Conservation (phyloP, 2,888 invertebrate species). For the Autographa gamma region DNA sequence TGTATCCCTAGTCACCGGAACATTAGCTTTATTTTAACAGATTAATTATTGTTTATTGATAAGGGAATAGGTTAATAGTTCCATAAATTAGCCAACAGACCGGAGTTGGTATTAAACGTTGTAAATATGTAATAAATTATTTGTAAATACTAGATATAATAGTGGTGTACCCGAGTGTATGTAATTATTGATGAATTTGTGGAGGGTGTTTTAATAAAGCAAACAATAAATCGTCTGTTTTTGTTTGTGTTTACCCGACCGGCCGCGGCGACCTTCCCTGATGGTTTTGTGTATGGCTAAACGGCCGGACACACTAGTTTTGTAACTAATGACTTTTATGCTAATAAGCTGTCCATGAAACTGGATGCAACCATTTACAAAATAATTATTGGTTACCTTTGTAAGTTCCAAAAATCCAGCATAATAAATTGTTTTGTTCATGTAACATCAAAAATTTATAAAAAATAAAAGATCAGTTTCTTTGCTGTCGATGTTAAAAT, state of each 20-base stretch:
- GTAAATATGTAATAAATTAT: slow-evolving; percentile 74
- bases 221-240: slow-evolving; percentile 72
- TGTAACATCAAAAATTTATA: too few relatives aligned
- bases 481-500: slow-evolving; percentile 20
- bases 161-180: slow-evolving; percentile 82
- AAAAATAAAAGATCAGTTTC: neutral
- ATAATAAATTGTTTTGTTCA: too few relatives aligned
- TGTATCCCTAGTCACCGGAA: slow-evolving; percentile 59
- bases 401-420: neutral
- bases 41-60: slow-evolving; percentile 47
- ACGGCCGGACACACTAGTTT: neutral
- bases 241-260: slow-evolving; percentile 53
- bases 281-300: slow-evolving; percentile 2
- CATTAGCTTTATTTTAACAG: slow-evolving; percentile 47
- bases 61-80: slow-evolving; percentile 52
- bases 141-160: slow-evolving; percentile 78
- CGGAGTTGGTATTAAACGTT: slow-evolving; percentile 61
- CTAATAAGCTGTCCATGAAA: neutral
- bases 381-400: neutral
- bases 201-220: slow-evolving; percentile 88
- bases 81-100: slow-evolving; percentile 45
- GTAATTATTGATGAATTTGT: slow-evolving; percentile 80
- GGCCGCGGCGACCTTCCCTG: slow-evolving; percentile 17
- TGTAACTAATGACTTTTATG: neutral
- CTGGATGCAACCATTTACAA: neutral